Conservation (phyloP, 2,888 invertebrate genomes). For the Ennomos fuscantarius region DNA sequence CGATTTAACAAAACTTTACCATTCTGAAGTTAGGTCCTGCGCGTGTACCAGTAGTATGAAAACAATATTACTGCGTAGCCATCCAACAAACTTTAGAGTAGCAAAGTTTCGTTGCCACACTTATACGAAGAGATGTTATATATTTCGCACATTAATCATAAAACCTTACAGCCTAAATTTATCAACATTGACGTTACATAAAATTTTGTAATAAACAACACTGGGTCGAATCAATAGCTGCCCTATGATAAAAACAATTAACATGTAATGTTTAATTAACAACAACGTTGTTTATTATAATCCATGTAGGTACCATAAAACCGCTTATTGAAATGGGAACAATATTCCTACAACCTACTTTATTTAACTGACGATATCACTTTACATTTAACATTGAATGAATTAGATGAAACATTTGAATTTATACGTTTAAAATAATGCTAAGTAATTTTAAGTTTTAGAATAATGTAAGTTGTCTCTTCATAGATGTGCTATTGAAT, state of each 20-base stretch:
- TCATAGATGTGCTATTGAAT: not conserved
- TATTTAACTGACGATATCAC: constrained; percentile 12
- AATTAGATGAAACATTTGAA: too few relatives aligned
- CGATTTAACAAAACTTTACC: not conserved
- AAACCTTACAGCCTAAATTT: too few relatives aligned
- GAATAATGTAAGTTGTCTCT: too few relatives aligned
- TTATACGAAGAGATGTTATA: too few relatives aligned
- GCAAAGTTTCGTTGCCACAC: too few relatives aligned
- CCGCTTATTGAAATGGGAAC: not conserved
- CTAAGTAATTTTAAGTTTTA: constrained; percentile 1
- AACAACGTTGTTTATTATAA: constrained; percentile 7
- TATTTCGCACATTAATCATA: too few relatives aligned
- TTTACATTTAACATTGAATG: too few relatives aligned
- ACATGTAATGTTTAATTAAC: constrained; percentile 1
- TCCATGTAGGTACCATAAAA: not conserved
- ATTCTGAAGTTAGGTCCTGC: too few relatives aligned
- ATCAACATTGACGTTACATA: too few relatives aligned
- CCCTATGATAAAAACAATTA: constrained; percentile 8
- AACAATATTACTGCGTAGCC: too few relatives aligned
- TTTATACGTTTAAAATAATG: constrained; percentile 4
- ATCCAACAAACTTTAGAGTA: too few relatives aligned
- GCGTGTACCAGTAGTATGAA: too few relatives aligned
- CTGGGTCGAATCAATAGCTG: constrained; percentile 19
- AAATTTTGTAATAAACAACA: constrained; percentile 11
- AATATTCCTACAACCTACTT: constrained; percentile 6